phyloP scores from a whole-genome alignment of 2,113 vertebrate genomes.

The Mormyrus lacerda region DNA sequence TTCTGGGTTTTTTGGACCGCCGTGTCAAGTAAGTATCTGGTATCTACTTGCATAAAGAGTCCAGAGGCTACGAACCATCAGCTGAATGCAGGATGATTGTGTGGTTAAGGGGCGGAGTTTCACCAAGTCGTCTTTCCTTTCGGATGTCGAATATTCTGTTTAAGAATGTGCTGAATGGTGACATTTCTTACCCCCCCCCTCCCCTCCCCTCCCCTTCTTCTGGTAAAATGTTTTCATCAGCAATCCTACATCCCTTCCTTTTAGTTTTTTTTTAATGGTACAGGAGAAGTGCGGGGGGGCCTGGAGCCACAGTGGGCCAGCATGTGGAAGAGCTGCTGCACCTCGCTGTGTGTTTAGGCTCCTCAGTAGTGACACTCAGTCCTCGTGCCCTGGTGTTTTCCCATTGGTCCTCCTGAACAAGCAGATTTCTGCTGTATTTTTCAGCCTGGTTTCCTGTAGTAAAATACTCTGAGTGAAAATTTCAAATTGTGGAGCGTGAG shows the following conservation, averaged over 20 bases:
- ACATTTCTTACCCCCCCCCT: constrained; percentile 4
- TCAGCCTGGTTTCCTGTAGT: not conserved
- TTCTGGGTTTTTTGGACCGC: not conserved
- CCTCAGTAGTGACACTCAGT: not conserved
- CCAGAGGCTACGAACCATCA: not conserved
- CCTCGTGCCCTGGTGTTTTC: not conserved
- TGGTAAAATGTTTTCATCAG: constrained; percentile 41
- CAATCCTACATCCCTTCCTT: constrained; percentile 10
- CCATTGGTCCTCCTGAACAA: not conserved
- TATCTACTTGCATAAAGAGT: not conserved
- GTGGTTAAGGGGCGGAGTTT: not conserved
- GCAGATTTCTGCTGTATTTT: not conserved
- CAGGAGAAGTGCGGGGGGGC: not conserved
- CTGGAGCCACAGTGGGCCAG: not conserved
- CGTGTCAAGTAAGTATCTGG: not conserved
- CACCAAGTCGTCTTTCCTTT: not conserved
- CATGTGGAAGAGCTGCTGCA: not conserved
- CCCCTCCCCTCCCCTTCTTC: constrained; percentile 22
- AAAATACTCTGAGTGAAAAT: not conserved
- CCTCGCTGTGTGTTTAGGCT: not conserved
- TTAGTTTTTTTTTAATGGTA: not conserved
- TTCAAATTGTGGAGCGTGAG: not conserved
- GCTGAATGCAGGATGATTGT: not conserved
- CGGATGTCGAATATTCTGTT: not conserved
- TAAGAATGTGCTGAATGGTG: not conserved